Percentiles rank a stretch among this genome's conserved stretches.
Conservation (phyloP, 2,888 invertebrate species). For the Bombyx huttoni region DNA sequence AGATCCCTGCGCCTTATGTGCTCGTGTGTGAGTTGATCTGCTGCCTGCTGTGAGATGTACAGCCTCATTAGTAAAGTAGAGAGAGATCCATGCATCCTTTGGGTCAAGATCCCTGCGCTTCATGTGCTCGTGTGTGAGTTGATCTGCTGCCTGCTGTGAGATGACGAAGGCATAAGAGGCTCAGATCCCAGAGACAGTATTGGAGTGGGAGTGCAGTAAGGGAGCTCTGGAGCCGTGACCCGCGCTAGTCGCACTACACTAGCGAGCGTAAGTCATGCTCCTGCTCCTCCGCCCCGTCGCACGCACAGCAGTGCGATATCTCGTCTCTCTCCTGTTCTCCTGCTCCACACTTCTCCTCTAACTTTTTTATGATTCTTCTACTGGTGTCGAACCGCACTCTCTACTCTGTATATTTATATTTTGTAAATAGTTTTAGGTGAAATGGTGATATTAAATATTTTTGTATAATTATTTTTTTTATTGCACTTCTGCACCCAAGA, state of each 20-base stretch:
- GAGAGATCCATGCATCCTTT: too few species aligned
- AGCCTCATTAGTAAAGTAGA: too few species aligned
- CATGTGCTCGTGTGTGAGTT: background rate
- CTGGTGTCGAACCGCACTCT: conserved; percentile 8
- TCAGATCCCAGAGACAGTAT: too few species aligned
- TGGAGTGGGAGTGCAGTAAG: too few species aligned
- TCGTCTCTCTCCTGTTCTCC: conserved; percentile 10
- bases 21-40: background rate
- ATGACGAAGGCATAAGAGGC: background rate
- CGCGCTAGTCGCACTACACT: background rate
- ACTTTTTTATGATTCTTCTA: conserved; percentile 8
- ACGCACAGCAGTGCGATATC: conserved; percentile 45
- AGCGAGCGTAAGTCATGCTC: background rate
- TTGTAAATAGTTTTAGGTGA: conserved; percentile 65
- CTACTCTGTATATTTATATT: conserved; percentile 49
- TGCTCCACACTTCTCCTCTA: conserved; percentile 5
- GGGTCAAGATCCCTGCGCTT: background rate
- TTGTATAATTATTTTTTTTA: conserved; percentile 41
- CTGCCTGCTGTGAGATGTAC: background rate
- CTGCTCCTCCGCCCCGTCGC: conserved; percentile 13
- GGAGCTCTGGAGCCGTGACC: background rate
- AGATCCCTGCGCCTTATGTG: background rate
- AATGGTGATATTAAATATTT: conserved; percentile 61
- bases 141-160: background rate
- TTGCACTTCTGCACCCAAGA: conserved; percentile 24